Evolutionary conservation across 2,113 vertebrate species (phyloP).

Genomic region (Bombycilla garrulus): DNA sequence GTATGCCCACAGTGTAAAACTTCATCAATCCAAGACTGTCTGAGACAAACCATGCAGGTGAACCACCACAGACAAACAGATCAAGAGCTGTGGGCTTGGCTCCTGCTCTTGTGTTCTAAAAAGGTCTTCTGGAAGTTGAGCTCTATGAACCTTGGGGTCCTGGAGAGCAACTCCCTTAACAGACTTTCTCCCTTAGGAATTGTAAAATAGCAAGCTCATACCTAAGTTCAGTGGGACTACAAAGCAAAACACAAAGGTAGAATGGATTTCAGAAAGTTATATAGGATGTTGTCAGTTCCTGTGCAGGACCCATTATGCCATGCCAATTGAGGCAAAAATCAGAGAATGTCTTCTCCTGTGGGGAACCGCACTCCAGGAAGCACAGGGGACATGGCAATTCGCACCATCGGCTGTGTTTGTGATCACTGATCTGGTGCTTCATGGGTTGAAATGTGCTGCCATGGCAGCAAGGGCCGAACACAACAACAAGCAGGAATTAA

Average conservation of each 20-base stretch:
- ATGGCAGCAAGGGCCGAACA: background rate
- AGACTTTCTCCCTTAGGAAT: background rate
- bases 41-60: background rate
- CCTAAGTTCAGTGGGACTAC: background rate
- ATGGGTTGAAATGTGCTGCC: background rate
- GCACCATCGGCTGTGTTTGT: accelerated
- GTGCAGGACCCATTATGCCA: background rate
- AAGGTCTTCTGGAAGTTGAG: accelerated
- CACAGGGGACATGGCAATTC: accelerated
- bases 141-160: background rate
- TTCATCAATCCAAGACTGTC: background rate
- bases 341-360: background rate
- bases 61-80: background rate
- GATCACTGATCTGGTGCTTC: background rate
- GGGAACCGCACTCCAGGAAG: background rate
- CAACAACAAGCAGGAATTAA: background rate
- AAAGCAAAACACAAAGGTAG: background rate
- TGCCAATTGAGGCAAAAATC: background rate
- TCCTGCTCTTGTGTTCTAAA: background rate
- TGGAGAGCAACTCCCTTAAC: background rate
- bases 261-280: background rate
- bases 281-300: background rate
- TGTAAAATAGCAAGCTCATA: background rate
- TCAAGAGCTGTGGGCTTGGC: background rate
- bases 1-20: background rate